Base-by-base conservation (phyloP, 2,888 invertebrate species). In the Phanerotoma sp. region DNA sequence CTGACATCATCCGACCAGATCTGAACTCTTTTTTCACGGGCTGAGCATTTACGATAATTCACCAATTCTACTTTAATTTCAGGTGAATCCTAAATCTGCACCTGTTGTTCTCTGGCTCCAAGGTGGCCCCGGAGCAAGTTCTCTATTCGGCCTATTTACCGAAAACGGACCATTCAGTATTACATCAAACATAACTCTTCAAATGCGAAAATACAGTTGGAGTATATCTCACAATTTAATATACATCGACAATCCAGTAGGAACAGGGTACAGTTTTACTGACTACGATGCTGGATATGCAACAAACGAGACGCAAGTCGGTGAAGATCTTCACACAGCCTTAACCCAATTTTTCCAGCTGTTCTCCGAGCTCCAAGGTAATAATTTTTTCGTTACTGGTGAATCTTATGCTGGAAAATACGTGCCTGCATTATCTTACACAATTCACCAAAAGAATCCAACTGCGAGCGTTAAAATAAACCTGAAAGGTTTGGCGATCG, bases 221-320 rank as follows among this genome's bases (percentile, higher is more conserved):
- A 87, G 86, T 51, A 78, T 83, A 35, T 85, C 84, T 9, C 91
- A 91, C 73, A 86, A 88, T 64, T 77, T 96, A 37, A 83, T 96
- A 51, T 96, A 91, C 73, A 89, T 96, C 52, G 96, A 96, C 74
- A 96, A 93, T 76, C 96, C 96, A 0, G 96, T 92, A 1, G 93
- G 94, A 2, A 89, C 93, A 3, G 96, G 96, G 0, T 96, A 88
- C 72, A 95, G 95, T 77, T 95, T 93, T 69, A 93, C 95, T 0
- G 83, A 86, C 4, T 77, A 83, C 51, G 85, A 87, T 16, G 82
- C 77, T 51, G 94, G 95, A 0, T 95, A 89, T 77, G 89, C 89
- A 9, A 84, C 79, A 5, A 87, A 91, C 73, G 88, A 95, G 76
- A 84, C 83, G 0, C 86, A 88, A 71, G 90, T 96, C 1, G 94